Base-by-base conservation (phyloP, 2,113 vertebrate species). In the Pandion haliaetus region DNA sequence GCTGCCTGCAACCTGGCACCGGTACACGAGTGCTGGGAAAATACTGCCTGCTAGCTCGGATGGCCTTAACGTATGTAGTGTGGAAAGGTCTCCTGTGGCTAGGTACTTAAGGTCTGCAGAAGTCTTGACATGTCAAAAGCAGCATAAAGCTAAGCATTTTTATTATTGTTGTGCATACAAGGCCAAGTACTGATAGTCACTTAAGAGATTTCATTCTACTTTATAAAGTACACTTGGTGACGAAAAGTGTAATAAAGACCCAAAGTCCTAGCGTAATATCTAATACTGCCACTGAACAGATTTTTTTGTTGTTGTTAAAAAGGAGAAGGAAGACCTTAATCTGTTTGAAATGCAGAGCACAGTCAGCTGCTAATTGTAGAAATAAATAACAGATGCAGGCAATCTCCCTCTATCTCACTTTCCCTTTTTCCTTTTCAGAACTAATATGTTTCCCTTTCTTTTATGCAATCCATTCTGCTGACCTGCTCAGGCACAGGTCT, bases 301-400 rank as follows among this genome's bases (percentile, higher is more conserved):
- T 38, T 26, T 23, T 23, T 67, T 57, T 73, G 28, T 84, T 76
- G 44, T 72, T 72, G 15, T 85, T 74, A 59, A 78, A 23, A 74
- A n/a, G 11, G 28, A 66, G 29, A 58, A 78, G 13, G 34, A 76
- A 86, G 34, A 83, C 38, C 36, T 82, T 86, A 71, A 63, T 74
- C 83, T 87, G 67, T 59, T 97, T 77, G 79, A 86, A 96, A 93
- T 38, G n/a, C 85, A 95, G 65, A 84, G 36, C 52, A 88, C 40
- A 93, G 42, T 74, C 13, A 2, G 10, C 59, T 90, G 49, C 62
- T 97, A 97, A 94, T 96, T 95, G 77, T 62, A 66, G 70, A 97
- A 97, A 94, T 92, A 87, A 95, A 96, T 90, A 95, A 83, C 50
- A 58, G 44, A 95, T 72, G n/a, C 29, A 81, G 38, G 15, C 47